Percentiles rank a stretch among this genome's conserved stretches.
phyloP scores from a whole-genome alignment of 2,797 vertebrate genomes.

The Chloroceryle inda region DNA sequence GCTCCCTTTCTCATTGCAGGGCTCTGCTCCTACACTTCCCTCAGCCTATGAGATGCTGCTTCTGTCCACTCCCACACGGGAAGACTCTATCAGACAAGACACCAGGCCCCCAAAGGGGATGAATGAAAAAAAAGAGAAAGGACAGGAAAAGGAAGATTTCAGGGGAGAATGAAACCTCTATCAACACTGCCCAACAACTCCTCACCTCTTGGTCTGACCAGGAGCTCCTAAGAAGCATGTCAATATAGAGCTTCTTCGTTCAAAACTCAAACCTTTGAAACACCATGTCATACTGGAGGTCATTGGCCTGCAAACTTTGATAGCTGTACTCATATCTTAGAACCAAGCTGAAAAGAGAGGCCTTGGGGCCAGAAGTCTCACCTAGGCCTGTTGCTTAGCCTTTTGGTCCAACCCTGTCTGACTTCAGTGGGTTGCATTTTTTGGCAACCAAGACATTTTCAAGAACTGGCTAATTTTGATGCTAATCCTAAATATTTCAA shows the following conservation, averaged over 20 bases:
- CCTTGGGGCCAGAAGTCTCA: not conserved
- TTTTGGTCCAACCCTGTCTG: not conserved
- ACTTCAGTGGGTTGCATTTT: not conserved
- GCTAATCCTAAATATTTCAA: conserved; percentile 16
- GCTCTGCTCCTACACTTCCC: not conserved
- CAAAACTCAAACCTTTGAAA: not conserved
- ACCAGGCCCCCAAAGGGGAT: not conserved
- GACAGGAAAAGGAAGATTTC: not conserved
- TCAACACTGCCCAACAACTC: not conserved
- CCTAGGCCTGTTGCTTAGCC: not conserved
- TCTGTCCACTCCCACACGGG: not conserved
- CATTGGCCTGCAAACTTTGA: not conserved
- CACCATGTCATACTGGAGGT: not conserved
- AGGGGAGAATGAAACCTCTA: not conserved
- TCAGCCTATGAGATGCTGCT: not conserved
- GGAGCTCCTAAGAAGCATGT: not conserved
- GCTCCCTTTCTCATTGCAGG: not conserved
- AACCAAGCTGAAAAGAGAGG: not conserved
- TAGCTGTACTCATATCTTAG: not conserved
- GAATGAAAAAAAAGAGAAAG: not conserved
- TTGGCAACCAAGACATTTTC: not conserved
- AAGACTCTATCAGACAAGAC: not conserved
- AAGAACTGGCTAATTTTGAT: not conserved
- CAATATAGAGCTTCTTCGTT: not conserved
- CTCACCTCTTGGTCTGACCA: fast-evolving